Percentiles rank a stretch among this genome's conserved stretches.
phyloP scores from a whole-genome alignment of 2,113 vertebrate genomes.

The Oxyura jamaicensis region DNA sequence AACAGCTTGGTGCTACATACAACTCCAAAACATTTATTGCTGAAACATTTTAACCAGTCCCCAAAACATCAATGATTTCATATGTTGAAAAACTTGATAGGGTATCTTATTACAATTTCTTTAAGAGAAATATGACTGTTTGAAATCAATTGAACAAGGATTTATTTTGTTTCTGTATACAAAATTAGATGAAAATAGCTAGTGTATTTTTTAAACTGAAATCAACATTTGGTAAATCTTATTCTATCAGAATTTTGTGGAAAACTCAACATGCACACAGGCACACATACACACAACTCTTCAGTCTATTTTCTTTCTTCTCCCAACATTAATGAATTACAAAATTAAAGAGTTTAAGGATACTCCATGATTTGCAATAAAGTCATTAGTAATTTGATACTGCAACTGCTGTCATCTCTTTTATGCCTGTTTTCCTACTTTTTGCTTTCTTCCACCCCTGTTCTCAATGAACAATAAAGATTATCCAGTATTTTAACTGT shows the following conservation, averaged over 20 bases:
- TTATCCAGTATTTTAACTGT: slow-evolving; percentile 41
- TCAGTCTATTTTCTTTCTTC: slow-evolving; percentile 18
- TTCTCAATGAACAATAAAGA: slow-evolving; percentile 47
- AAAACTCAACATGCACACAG: slow-evolving; percentile 29
- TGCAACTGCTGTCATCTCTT: slow-evolving; percentile 29
- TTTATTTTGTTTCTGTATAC: slow-evolving; percentile 68
- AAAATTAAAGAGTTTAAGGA: slow-evolving; percentile 45
- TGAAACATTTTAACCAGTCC: neutral
- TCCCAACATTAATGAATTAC: slow-evolving; percentile 22
- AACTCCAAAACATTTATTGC: neutral
- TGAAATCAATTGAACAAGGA: slow-evolving; percentile 58
- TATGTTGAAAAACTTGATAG: neutral
- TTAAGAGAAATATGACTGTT: slow-evolving; percentile 48
- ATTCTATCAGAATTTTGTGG: slow-evolving; percentile 50
- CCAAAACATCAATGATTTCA: neutral
- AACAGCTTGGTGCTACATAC: neutral
- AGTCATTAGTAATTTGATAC: slow-evolving; percentile 39
- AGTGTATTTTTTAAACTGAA: slow-evolving; percentile 28
- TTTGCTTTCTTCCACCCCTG: neutral
- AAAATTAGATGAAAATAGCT: slow-evolving; percentile 54
- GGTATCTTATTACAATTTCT: neutral
- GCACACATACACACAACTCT: neutral
- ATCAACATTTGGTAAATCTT: slow-evolving; percentile 21
- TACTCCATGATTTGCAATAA: slow-evolving; percentile 13
- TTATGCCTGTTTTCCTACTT: neutral